Conservation (phyloP, 2,797 vertebrate genomes). For the Sebastolobus alascanus region DNA sequence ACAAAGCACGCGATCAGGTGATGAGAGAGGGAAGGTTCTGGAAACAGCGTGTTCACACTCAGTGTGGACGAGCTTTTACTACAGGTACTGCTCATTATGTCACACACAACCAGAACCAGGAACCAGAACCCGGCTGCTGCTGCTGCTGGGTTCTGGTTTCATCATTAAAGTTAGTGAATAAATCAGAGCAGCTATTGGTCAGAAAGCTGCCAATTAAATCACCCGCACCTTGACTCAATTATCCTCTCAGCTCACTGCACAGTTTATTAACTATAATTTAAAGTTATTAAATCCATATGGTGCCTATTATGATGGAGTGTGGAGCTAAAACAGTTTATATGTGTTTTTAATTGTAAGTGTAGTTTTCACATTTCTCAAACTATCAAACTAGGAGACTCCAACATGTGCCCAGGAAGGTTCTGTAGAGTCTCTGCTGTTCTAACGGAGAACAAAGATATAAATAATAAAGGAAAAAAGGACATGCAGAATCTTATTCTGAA, state of each 20-base stretch:
- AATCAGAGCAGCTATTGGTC: slow-evolving; percentile 18
- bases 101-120: no score
- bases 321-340: no score
- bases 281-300: no score
- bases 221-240: no score
- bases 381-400: background rate
- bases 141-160: background rate
- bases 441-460: background rate
- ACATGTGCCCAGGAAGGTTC: background rate
- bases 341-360: no score
- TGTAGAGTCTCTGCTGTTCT: background rate
- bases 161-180: background rate
- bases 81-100: no score
- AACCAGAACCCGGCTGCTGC: background rate
- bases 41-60: slow-evolving; percentile 28
- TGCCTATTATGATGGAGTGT: no score
- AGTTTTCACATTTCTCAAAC: background rate
- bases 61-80: no score
- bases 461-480: no score
- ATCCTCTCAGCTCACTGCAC: no score
- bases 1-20: slow-evolving; percentile 40
- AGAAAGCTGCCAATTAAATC: slow-evolving; percentile 5
- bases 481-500: background rate
- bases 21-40: slow-evolving; percentile 62
- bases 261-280: no score